Evolutionary conservation across 2,888 invertebrate species (phyloP).

Genomic region (Crematogaster levior): DNA sequence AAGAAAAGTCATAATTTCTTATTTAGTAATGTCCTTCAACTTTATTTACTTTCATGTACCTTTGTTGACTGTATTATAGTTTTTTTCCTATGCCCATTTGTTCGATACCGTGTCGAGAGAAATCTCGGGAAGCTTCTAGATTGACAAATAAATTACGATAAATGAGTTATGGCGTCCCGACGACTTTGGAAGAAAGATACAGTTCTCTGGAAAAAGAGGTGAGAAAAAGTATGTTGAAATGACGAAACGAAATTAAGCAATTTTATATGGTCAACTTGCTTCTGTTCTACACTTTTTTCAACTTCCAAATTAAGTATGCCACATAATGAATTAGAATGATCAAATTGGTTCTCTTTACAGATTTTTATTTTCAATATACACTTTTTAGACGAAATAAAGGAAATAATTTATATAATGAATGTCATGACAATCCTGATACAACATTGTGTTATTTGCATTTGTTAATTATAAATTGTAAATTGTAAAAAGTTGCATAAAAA

Average conservation of each 20-base stretch:
- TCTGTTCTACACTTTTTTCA: neutral
- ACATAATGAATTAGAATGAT: neutral
- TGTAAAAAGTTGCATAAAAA: conserved; percentile 5
- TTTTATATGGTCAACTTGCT: conserved; percentile 40
- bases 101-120: conserved; percentile 23
- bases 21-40: neutral
- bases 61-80: neutral
- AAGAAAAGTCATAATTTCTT: neutral
- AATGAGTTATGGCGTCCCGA: conserved; percentile 70
- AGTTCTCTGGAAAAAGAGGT: conserved; percentile 5
- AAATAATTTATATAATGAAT: neutral
- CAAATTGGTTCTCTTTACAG: neutral
- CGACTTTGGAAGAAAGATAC: conserved; percentile 38
- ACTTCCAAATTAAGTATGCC: neutral
- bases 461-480: conserved; percentile 25
- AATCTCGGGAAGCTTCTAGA: conserved; percentile 38
- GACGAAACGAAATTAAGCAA: conserved; percentile 39
- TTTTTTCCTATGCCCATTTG: conserved; percentile 15
- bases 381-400: neutral
- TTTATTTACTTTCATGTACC: neutral
- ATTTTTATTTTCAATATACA: neutral
- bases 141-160: conserved; percentile 69
- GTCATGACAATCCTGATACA: neutral
- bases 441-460: conserved; percentile 2
- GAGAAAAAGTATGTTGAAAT: conserved; percentile 34